Base-by-base conservation (phyloP, 2,113 vertebrate genomes). In the Eulemur macaco region DNA sequence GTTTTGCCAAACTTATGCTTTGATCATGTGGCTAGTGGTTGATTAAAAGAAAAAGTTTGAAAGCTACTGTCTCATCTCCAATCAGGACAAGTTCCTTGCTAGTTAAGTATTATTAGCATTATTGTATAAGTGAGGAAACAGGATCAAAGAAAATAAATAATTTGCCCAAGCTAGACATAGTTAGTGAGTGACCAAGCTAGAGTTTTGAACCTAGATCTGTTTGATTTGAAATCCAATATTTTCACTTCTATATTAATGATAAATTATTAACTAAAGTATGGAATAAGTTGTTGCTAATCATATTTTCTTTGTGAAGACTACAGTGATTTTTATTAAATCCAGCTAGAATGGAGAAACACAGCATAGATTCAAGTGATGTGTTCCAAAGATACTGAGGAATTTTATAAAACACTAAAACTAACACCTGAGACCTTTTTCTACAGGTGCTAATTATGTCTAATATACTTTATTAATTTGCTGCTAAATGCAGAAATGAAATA, bases 221-320 rank as follows among this genome's bases (percentile, higher is more conserved):
- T 91, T 82, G 68, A 87, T 23, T 81, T 89, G 56, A 86, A 86
- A 89, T 60, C 15, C 4, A 81, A 34, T 92, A 18, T 31, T 89
- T 96, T 96, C 60, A 87, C 39, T 86, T 95, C 50, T 86, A 11
- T 81, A 86, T 31, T 77, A 23, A 77, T 78, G 42, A 81, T 60
- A 94, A 84, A 37, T 89, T 91, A 80, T 83, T 84, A 88, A 20
- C 45, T n/a, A 27, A 68, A 21, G 8, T 47, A 87, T 76, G 52
- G 27, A 66, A 76, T 89, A 90, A 85, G 64, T 77, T 85, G n/a
- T 66, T 63, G 37, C 37, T 69, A 45, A 86, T 96, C 52, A 68
- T 37, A 84, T 83, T 95, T 96, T 89, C 47, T 81, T 82, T 95
- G 45, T 81, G 77, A 94, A 31, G n/a, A 85, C 60, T 52, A 3